Base-by-base conservation (phyloP, 2,113 vertebrate genomes). In the Campylomormyrus tamandua region DNA sequence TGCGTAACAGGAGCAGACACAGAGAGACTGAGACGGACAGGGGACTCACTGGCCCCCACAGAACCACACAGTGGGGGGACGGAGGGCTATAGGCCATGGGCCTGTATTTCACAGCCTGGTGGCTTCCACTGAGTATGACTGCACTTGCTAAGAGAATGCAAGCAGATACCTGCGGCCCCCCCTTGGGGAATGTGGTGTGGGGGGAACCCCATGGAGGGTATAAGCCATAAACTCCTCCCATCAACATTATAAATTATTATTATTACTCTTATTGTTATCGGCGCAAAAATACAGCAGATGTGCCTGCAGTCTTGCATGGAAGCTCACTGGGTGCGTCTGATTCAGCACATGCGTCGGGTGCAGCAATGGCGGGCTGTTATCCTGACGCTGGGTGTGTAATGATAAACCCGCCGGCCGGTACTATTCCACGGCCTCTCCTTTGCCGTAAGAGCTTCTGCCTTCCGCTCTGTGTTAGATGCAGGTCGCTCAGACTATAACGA, bases 91-190 rank as follows among this genome's bases (percentile, higher is more conserved):
- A 89, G 83, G 92, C 89, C 91, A 89, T 90, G 83, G 90, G 84
- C 91, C 87, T 89, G 91, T 94, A 94, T 95, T 93, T 94, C 92
- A 91, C 93, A 94, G 91, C 91, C 91, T 94, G 90, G 91, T 95
- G 92, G 94, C 91, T 91, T 91, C 92, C 93, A 95, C 90, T 92
- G 92, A 93, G 93, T 93, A 91, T 94, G 93, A 94, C 94, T 92
- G 89, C 92, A 93, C 90, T 90, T 91, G 93, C 91, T 94, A 91
- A 94, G 93, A 92, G 92, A 90, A 91, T 91, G 92, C 52, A 90
- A 89, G 90, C 91, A 93, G 94, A 93, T 92, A 92, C 92, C 45
- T 46, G 39, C 42, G 5, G 0, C 83, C 39, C 17, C 45, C 42
- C 39, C 8, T 0, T 1, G 1, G n/a, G 46, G 27, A 46, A 13